Base-by-base conservation (phyloP, 1,140 invertebrate genomes). In the Ceratina australensis region DNA sequence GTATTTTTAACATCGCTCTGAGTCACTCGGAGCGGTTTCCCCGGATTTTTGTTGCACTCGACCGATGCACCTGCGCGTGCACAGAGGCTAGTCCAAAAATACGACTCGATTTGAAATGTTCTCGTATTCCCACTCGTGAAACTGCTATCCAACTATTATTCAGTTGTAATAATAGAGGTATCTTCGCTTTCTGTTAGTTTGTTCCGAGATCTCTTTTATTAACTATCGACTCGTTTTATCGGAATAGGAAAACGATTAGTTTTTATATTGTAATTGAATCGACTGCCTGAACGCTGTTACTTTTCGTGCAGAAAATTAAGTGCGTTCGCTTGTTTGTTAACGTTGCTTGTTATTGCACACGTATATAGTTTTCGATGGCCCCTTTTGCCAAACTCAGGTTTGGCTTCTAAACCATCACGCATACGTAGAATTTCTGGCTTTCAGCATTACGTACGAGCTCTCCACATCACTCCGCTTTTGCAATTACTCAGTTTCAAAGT, bases 391-490 rank as follows among this genome's bases (percentile, higher is more conserved):
- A 72, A 71, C 71, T 73, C 69, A 61, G 71, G 71, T 61, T 79
- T 71, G 77, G 47, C 71, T 67, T 79, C 77, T 50, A 66, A 79
- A 52, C 42, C 52, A 66, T 49, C 72, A 79, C 42, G 66, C 65
- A 24, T 56, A 57, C 75, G 61, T 82, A 82, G 66, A 83, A 82
- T 79, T n/a, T 79, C 76, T 67, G 72, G 56, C 61, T 57, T 79
- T 57, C 59, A 15, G 42, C 67, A 15, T 49, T 20, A 42, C 20
- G 16, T 66, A 57, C 20, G 0, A 8, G 7, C 15, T 49, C 7
- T 49, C 20, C 26, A 16, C 24, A 3, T 57, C 15, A 57, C 28
- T 10, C 4, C 33, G 1, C 12, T 5, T 13, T 26, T 42, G 33
- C 33, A 42, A 42, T 42, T 42, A 42, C 33, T 42, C 3, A 3